Base-by-base conservation (phyloP, 2,797 vertebrate genomes). In the Falco berigora region DNA sequence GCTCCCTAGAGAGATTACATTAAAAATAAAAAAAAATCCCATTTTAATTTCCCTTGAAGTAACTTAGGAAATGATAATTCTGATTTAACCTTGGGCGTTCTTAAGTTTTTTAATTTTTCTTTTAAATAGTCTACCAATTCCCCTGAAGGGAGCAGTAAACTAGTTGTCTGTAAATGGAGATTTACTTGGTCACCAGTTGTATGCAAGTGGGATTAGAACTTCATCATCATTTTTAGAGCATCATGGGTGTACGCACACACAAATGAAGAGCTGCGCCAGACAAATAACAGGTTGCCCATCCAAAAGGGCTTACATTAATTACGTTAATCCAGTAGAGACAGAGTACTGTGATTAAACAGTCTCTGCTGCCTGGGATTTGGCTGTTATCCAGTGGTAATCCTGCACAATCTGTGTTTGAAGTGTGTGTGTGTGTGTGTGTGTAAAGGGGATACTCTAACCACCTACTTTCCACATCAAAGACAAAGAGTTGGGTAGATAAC, bases 281-380 rank as follows among this genome's bases (percentile, higher is more conserved):
- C 84, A 94, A 94, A 93, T 96, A 96, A 91, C 84, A 95, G 88
- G 86, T 93, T 2, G 1, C 28, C 84, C 89, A 86, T 85, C 62
- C 86, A 90, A 97, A 96, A 94, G 93, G 81, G 84, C n/a, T 97
- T 96, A 93, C 23, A 21, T 96, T 97, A 97, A 97, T 97, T 97
- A 95, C 6, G 47, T 96, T 96, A 97, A 97, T 97, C 95, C 96
- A 93, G 92, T 3, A 88, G 89, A 95, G 93, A 92, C 81, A 96
- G 86, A 96, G 75, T 84, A 93, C 86, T 90, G 72, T 97, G 97
- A 97, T 96, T 97, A 97, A 96, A 83, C 92, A 90, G 82, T 63
- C 93, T 75, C 88, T 56, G 7, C 92, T 88, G 93, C 68, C 53
- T 66, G 88, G 92, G 92, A 96, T 95, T 95, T 96, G 96, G 90